phyloP scores from a whole-genome alignment of 2,113 vertebrate genomes.

The Petaurus breviceps region DNA sequence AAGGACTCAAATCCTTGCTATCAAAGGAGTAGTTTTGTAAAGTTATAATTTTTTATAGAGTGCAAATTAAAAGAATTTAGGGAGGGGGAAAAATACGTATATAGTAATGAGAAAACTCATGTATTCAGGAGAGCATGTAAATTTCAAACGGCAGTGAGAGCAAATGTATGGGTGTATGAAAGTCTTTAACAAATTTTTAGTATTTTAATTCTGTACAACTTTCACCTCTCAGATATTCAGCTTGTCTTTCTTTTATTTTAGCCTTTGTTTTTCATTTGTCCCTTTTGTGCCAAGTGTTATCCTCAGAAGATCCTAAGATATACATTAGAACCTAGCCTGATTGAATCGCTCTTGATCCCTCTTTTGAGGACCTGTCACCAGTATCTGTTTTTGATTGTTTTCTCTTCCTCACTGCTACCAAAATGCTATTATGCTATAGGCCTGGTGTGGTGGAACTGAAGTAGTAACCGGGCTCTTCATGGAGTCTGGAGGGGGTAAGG shows the following conservation, averaged over 20 bases:
- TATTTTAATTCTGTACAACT: conserved; percentile 7
- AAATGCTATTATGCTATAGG: background rate
- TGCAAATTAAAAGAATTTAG: background rate
- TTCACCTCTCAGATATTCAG: background rate
- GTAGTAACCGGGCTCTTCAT: background rate
- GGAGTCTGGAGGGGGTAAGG: background rate
- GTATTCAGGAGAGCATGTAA: background rate
- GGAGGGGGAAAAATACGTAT: no score
- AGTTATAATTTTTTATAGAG: background rate
- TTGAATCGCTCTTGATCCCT: background rate
- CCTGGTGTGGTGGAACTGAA: background rate
- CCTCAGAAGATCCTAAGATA: background rate
- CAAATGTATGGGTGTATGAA: background rate
- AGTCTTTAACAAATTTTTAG: background rate
- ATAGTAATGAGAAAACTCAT: background rate
- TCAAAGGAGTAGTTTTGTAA: background rate
- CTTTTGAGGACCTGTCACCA: background rate
- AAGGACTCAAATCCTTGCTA: background rate
- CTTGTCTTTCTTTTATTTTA: background rate
- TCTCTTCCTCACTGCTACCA: background rate
- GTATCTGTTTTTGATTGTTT: background rate
- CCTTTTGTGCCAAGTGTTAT: background rate
- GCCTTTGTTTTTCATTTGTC: background rate
- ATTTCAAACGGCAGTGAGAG: background rate
- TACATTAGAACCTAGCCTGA: background rate